Base-by-base conservation (phyloP, 2,113 vertebrate species). In the Pterocles burchelli region DNA sequence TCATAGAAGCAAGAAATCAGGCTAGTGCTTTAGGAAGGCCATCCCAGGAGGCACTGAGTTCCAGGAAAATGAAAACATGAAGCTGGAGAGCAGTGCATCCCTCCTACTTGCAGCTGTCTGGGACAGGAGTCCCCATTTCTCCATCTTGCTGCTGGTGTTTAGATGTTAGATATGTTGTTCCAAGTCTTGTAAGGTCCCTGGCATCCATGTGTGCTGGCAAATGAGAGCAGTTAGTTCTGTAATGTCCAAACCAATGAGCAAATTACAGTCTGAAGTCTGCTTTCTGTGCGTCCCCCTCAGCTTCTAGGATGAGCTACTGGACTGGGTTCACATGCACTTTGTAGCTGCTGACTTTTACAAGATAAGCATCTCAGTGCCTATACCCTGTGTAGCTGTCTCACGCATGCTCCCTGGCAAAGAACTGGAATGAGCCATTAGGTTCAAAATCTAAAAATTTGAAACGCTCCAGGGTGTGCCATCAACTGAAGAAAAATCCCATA, bases 131-230 rank as follows among this genome's bases (percentile, higher is more conserved):
- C 49, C 36, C 15, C 20, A 43, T 88, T 94, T 73, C 52, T 19
- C 41, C 43, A 41, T 36, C 29, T 31, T 49, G 8, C 28, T 93
- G 43, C 22, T 81, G 36, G 25, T 72, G 11, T 73, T 57, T 14
- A n/a, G 48, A 22, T 45, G 33, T 74, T 75, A 82, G 34, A 31
- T 54, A 65, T 1, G 16, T 68, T n/a, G 28, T 90, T 88, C 72
- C 46, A 63, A 80, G 55, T 74, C 78, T 45, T 1, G 0, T 48
- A 52, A 77, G 0, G 0, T 51, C 55, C 1, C 0, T 79, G 71
- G 21, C 48, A 90, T 76, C 31, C 12, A 6, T 22, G 13, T 59
- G 36, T 73, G 11, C 62, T 82, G 43, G 45, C 43, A 82, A 38
- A 57, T 21, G 20, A 83, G 49, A 80, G 4, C 34, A 74, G 25